A percentile compares a stretch with the other conserved stretches of the same genome.
Conservation (phyloP, 2,113 vertebrate species). For the Tenebrosternarchus preto region DNA sequence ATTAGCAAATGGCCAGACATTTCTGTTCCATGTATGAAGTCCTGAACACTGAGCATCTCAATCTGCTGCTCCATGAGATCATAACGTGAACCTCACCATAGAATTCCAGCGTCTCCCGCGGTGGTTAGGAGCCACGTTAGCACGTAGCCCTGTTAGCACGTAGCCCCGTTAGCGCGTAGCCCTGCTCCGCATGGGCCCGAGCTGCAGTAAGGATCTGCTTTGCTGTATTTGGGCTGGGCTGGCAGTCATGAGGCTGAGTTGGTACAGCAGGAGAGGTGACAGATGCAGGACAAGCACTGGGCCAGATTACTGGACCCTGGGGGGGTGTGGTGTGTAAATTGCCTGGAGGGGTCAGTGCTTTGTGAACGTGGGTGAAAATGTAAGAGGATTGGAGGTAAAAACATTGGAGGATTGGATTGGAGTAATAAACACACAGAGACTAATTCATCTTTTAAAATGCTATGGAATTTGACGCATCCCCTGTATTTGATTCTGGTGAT, state of each 20-base stretch:
- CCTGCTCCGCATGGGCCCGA: slow-evolving; percentile 19
- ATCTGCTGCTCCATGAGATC: neutral
- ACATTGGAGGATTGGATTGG: too few species aligned
- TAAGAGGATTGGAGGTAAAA: neutral
- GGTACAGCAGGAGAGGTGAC: slow-evolving; percentile 42
- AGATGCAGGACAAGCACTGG: slow-evolving; percentile 25
- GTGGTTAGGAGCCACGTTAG: neutral
- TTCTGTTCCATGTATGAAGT: neutral
- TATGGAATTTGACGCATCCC: neutral
- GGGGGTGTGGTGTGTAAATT: slow-evolving; percentile 13
- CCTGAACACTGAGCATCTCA: neutral
- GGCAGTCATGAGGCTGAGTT: slow-evolving; percentile 30
- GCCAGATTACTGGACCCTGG: too few species aligned
- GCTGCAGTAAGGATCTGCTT: slow-evolving; percentile 20
- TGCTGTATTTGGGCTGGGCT: slow-evolving; percentile 42
- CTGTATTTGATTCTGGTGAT: neutral
- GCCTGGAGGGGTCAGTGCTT: slow-evolving; percentile 17
- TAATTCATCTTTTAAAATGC: slow-evolving; percentile 7
- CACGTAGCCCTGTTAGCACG: slow-evolving; percentile 2
- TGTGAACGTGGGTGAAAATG: slow-evolving; percentile 7
- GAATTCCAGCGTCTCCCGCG: neutral
- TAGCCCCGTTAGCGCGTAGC: too few species aligned
- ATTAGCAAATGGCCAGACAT: neutral
- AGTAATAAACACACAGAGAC: too few species aligned
- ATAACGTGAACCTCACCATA: neutral